Percentiles rank a stretch among this genome's conserved stretches.
These are phyloP conservation scores for Dendroctonus ponderosae DNA, from an alignment of 1,140 invertebrate species.

Conservation along the genomic window DNA sequence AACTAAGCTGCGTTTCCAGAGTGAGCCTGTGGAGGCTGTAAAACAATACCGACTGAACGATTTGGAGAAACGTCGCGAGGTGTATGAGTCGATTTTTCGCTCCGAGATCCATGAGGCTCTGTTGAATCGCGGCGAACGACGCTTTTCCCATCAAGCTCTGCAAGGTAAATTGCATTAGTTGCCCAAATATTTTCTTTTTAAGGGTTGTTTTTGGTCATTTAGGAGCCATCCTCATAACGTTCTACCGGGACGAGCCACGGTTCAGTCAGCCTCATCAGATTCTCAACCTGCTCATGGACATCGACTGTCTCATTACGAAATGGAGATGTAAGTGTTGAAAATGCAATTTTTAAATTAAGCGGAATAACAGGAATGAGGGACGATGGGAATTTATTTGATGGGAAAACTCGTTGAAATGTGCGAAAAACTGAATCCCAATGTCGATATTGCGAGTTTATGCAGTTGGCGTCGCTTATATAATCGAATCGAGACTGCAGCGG, in stretches of 20 bases:
- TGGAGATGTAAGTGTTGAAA: slow-evolving; percentile 87
- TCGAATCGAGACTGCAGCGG: no score
- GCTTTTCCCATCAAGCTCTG: slow-evolving; percentile 86
- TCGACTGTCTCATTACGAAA: slow-evolving; percentile 97
- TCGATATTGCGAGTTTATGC: no score
- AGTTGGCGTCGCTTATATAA: no score
- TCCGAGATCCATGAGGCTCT: slow-evolving; percentile 76
- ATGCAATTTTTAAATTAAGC: background rate
- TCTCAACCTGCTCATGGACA: slow-evolving; percentile 91
- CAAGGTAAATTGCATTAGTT: slow-evolving; percentile 62
- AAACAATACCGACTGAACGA: slow-evolving; percentile 66
- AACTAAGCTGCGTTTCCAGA: slow-evolving; percentile 48
- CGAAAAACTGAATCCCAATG: no score
- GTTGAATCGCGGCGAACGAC: slow-evolving; percentile 78
- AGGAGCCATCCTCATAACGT: slow-evolving; percentile 84
- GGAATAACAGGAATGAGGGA: background rate
- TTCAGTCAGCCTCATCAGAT: slow-evolving; percentile 97
- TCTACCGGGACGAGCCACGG: slow-evolving; percentile 93
- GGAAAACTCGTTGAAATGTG: no score
- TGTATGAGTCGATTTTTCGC: slow-evolving; percentile 89
- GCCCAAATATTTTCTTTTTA: background rate
- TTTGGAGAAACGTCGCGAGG: slow-evolving; percentile 73
- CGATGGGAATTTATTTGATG: background rate
- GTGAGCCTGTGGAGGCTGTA: slow-evolving; percentile 59
- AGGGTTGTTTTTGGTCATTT: slow-evolving; percentile 9